Conservation (phyloP, 2,113 vertebrate species). For the Morphnarchus princeps region DNA sequence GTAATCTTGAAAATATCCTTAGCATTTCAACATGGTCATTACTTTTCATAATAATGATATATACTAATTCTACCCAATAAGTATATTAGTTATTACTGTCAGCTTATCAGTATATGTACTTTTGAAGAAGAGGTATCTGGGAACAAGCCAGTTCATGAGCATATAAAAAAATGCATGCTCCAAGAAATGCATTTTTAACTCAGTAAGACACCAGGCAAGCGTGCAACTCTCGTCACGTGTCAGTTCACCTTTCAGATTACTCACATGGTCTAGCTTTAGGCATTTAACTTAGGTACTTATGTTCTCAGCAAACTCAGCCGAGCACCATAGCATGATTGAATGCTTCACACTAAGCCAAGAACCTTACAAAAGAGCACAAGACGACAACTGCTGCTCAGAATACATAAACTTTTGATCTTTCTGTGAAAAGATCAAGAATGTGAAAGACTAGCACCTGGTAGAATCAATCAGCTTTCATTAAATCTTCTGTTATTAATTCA, state of each 20-base stretch:
- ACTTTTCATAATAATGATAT: slow-evolving; percentile 13
- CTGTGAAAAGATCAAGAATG: not conserved
- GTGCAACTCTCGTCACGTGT: not conserved
- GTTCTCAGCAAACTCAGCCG: not conserved
- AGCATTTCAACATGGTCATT: not conserved
- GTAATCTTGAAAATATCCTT: not conserved
- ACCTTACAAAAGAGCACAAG: not conserved
- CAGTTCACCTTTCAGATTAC: not conserved
- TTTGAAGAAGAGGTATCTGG: not conserved
- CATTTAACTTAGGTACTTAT: not conserved
- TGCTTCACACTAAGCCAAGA: not conserved
- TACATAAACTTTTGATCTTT: not conserved
- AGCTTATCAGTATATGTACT: not conserved
- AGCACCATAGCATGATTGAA: not conserved
- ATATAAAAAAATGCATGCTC: not conserved
- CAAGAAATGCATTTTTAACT: not conserved
- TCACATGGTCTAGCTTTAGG: not conserved
- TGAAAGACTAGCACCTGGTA: not conserved
- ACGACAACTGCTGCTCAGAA: not conserved
- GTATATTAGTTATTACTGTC: not conserved
- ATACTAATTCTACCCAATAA: slow-evolving; percentile 33
- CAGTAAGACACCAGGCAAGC: not conserved
- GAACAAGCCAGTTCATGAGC: not conserved
- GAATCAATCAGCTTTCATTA: not conserved
- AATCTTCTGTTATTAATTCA: not conserved